A percentile compares a stretch with the other conserved stretches of the same genome.
phyloP scores from a whole-genome alignment of 2,888 invertebrate species.

The Nezara viridula region DNA sequence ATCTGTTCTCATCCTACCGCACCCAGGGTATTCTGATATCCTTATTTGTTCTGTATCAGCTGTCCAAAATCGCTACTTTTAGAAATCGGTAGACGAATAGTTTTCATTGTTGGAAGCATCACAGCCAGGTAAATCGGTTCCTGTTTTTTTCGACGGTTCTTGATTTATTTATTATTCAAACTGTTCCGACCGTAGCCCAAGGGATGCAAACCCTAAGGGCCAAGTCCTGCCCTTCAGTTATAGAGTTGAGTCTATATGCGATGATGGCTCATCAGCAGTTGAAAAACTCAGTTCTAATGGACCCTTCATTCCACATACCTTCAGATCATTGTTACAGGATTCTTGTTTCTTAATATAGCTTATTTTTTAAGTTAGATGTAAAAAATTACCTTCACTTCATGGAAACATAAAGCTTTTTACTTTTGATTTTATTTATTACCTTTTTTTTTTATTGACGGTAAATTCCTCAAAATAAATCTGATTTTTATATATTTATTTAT shows the following conservation, averaged over 20 bases:
- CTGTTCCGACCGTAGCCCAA: neutral
- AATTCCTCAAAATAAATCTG: too few species aligned
- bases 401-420: too few species aligned
- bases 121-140: neutral
- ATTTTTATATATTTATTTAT: too few species aligned
- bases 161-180: neutral
- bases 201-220: neutral
- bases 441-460: too few species aligned
- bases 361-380: too few species aligned
- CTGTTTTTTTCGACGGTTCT: neutral
- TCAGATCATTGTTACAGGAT: neutral
- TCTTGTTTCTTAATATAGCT: neutral
- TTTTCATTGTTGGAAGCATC: neutral
- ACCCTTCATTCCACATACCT: neutral
- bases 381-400: too few species aligned
- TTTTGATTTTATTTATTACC: too few species aligned
- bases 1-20: neutral
- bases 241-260: neutral
- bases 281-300: neutral
- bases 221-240: too few species aligned
- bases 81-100: neutral
- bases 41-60: neutral
- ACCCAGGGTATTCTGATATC: neutral
- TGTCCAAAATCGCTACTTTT: neutral
- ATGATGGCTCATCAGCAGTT: slow-evolving; percentile 2